phyloP scores from a whole-genome alignment of 1,140 invertebrate species.

The Stegodyphus dumicola region DNA sequence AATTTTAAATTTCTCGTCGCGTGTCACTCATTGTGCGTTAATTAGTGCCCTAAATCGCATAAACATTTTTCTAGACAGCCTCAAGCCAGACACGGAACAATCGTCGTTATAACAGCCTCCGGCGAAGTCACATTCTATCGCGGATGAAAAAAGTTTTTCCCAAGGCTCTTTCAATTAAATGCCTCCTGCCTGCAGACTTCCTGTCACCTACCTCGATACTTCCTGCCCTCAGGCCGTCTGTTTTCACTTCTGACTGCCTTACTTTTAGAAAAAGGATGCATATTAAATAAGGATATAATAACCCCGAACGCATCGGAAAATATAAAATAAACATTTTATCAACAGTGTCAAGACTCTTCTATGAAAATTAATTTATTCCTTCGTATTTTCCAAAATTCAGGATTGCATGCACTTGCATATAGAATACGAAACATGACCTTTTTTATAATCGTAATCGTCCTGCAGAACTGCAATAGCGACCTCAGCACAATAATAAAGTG shows the following conservation, averaged over 20 bases:
- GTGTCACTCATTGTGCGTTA: too few species aligned
- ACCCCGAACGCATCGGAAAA: neutral
- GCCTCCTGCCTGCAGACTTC: slow-evolving; percentile 42
- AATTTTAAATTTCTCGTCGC: too few species aligned
- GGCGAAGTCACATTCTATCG: too few species aligned
- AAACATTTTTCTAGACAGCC: neutral
- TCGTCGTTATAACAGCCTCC: neutral
- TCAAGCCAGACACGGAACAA: slow-evolving; percentile 12
- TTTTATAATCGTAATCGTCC: too few species aligned
- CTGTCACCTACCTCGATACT: slow-evolving; percentile 51
- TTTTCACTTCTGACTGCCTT: slow-evolving; percentile 37
- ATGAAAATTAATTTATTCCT: too few species aligned
- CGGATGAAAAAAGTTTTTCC: slow-evolving; percentile 27
- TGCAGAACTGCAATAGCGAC: too few species aligned
- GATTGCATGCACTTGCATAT: too few species aligned
- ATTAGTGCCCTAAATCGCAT: too few species aligned
- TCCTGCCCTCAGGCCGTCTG: slow-evolving; percentile 27
- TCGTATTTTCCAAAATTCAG: too few species aligned
- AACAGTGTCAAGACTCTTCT: too few species aligned
- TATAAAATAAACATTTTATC: neutral
- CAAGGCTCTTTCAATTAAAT: slow-evolving; percentile 53
- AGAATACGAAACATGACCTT: too few species aligned
- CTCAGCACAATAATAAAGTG: too few species aligned
- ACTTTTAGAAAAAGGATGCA: neutral
- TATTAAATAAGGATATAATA: slow-evolving; percentile 1